Base-by-base conservation (phyloP, 2,888 invertebrate genomes). In the Epirrhoe alternata region DNA sequence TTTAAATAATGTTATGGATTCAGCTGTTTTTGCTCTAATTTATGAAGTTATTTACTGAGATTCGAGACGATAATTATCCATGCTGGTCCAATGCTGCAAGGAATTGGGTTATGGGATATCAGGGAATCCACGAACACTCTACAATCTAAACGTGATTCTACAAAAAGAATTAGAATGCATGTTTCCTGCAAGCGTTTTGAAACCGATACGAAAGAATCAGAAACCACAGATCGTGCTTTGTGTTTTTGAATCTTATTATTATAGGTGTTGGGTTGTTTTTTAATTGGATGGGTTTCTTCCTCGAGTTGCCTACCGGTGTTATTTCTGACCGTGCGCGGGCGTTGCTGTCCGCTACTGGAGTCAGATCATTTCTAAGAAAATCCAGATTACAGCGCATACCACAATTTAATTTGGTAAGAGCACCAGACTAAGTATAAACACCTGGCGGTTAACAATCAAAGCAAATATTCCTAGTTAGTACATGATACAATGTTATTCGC, bases 301-400 rank as follows among this genome's bases (percentile, higher is more conserved):
- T 47, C 30, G 42, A 72, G 66, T 50, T 65, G 69, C 70, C 68
- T 75, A 73, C 51, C 76, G 68, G 69, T 72, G 78, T 80, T 87
- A 87, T 87, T 86, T 87, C 69, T 73, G 85, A 81, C 75, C 73
- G 74, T 77, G 81, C 76, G 83, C 82, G 76, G 79, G 82, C 79
- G 77, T 75, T 62, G 63, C 73, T 64, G 63, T 73, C 74, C 68
- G 72, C 73, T 70, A 66, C 86, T 86, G 82, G 82, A 85, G 79
- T 77, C 77, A 66, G 79, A 76, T 78, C 72, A 76, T 76, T 86
- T 85, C 86, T 79, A 70, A 72, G 84, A 86, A 86, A 81, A 78
- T 78, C 77, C 78, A 82, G 81, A 85, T 82, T 81, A 81, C 79
- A 77, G 73, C 71, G 73, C 70, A 70, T 77, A 78, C 72, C 71